phyloP scores from a whole-genome alignment of 2,888 invertebrate genomes.

The Hyposoter dolosus region DNA sequence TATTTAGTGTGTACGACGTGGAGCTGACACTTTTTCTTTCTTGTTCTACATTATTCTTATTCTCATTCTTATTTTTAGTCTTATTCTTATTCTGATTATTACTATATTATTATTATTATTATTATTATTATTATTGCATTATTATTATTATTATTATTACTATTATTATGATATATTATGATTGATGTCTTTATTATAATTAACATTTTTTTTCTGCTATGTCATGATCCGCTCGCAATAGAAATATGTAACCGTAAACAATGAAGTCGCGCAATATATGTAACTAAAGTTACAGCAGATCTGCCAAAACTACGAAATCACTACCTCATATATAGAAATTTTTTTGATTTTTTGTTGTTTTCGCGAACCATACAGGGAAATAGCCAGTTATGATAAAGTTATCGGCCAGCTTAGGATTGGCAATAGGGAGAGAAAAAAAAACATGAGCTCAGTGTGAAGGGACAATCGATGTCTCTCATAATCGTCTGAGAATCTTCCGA shows the following conservation, averaged over 20 bases:
- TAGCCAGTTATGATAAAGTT: constrained; percentile 57
- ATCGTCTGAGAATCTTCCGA: constrained; percentile 53
- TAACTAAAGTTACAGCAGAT: constrained; percentile 64
- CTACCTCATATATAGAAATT: constrained; percentile 78
- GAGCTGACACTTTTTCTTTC: constrained; percentile 50
- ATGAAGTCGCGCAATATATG: constrained; percentile 48
- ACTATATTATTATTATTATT: not conserved
- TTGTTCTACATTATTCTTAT: constrained; percentile 23
- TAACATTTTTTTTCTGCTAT: constrained; percentile 14
- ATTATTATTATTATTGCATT: constrained; percentile 1
- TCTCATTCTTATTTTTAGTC: no score
- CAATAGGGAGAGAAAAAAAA: constrained; percentile 10
- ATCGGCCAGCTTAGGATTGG: constrained; percentile 53
- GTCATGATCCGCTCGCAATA: constrained; percentile 22
- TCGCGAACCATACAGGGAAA: constrained; percentile 60
- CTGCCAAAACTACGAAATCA: constrained; percentile 78
- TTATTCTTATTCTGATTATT: no score
- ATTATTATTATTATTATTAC: not conserved
- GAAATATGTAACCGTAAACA: constrained; percentile 26
- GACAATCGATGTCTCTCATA: constrained; percentile 22
- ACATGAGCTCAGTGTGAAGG: constrained; percentile 43
- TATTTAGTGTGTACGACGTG: constrained; percentile 80
- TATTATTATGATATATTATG: not conserved
- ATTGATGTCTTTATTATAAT: not conserved
- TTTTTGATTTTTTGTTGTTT: constrained; percentile 31